Evolutionary conservation across 2,888 invertebrate genomes (phyloP).

Genomic region (Seira musarum): DNA sequence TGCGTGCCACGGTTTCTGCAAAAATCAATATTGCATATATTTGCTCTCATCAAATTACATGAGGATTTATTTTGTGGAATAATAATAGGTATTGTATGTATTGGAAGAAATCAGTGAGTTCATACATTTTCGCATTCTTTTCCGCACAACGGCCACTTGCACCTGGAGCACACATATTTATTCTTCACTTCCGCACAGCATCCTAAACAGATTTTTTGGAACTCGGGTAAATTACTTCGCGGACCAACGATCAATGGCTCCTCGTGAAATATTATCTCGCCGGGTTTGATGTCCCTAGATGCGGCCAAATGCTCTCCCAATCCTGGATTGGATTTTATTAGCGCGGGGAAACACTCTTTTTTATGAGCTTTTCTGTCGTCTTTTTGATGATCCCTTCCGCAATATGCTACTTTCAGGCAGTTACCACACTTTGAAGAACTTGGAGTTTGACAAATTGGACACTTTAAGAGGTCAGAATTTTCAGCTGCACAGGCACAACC

Average conservation of each 20-base stretch:
- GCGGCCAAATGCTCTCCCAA: slow-evolving; percentile 82
- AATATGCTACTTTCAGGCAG: slow-evolving; percentile 81
- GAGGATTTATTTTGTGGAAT: too few relatives aligned
- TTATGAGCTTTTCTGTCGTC: slow-evolving; percentile 78
- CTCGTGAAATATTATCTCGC: slow-evolving; percentile 81
- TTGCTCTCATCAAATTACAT: too few relatives aligned
- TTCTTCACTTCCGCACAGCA: slow-evolving; percentile 77
- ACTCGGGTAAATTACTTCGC: slow-evolving; percentile 44
- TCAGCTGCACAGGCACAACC: not conserved
- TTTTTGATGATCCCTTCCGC: slow-evolving; percentile 81
- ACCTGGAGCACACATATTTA: slow-evolving; percentile 70
- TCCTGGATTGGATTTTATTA: slow-evolving; percentile 75
- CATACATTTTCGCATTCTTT: slow-evolving; percentile 74
- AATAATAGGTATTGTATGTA: too few relatives aligned
- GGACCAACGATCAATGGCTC: slow-evolving; percentile 85
- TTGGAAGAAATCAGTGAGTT: too few relatives aligned
- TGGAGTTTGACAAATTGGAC: slow-evolving; percentile 78
- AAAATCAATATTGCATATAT: too few relatives aligned
- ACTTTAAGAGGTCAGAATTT: slow-evolving; percentile 70
- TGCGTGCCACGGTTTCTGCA: slow-evolving; percentile 73
- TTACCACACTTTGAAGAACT: slow-evolving; percentile 80
- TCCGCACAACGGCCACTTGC: slow-evolving; percentile 81
- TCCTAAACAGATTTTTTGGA: slow-evolving; percentile 78
- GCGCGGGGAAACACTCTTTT: slow-evolving; percentile 77
- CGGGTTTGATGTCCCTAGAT: slow-evolving; percentile 79